These are phyloP conservation scores for Tetheella fluctuosa DNA, from an alignment of 2,888 invertebrate genomes.

Conservation along the genomic window DNA sequence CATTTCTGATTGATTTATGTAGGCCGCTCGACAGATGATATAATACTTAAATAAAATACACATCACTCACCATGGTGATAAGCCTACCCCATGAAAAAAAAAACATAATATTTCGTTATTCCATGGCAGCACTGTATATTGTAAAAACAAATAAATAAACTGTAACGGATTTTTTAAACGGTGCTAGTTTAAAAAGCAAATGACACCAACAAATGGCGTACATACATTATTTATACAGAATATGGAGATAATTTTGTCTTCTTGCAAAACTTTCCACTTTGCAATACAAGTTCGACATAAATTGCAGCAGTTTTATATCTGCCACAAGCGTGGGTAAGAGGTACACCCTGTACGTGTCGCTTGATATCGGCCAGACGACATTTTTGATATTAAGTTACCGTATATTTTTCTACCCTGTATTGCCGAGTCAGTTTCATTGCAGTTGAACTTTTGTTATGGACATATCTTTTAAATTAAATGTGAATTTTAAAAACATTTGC, in stretches of 20 bases:
- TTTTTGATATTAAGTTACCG: not conserved
- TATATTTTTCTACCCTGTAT: not conserved
- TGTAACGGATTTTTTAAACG: not conserved
- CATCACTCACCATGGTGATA: too few species aligned
- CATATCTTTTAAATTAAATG: not conserved
- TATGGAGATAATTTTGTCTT: not conserved
- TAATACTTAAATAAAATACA: too few species aligned
- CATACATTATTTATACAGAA: not conserved
- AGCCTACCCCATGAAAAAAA: too few species aligned
- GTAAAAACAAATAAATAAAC: not conserved
- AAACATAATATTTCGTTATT: too few species aligned
- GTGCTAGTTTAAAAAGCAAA: not conserved
- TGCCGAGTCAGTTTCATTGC: not conserved
- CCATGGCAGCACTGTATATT: not conserved
- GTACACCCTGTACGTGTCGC: constrained; percentile 7
- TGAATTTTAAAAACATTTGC: not conserved
- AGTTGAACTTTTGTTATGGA: not conserved
- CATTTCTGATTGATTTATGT: too few species aligned
- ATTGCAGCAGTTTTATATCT: not conserved
- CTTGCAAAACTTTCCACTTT: not conserved
- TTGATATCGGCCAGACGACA: not conserved
- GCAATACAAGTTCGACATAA: constrained; percentile 8
- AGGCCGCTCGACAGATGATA: too few species aligned
- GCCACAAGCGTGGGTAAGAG: not conserved
- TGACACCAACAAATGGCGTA: not conserved